Conservation (phyloP, 2,888 invertebrate species). For the Aspidiotus rigidus region DNA sequence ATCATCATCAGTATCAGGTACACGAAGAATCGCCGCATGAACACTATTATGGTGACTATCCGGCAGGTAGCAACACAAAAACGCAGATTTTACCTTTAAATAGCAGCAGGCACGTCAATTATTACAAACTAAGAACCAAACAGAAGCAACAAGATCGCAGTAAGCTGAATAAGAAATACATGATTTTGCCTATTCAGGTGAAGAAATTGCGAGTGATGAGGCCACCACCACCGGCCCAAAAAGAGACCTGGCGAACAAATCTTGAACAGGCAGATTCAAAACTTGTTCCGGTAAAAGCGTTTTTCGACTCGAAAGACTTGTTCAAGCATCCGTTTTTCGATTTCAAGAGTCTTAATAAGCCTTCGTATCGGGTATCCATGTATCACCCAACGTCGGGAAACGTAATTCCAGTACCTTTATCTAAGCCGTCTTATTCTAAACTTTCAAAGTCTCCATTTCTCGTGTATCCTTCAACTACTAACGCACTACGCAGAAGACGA, state of each 20-base stretch:
- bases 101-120: not conserved
- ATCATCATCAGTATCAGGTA: constrained; percentile 26
- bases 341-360: constrained; percentile 16
- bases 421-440: constrained; percentile 2
- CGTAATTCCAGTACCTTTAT: constrained; percentile 10
- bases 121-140: no score
- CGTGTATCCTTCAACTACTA: constrained; percentile 6
- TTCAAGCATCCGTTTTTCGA: constrained; percentile 18
- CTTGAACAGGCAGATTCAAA: not conserved
- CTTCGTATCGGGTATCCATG: not conserved
- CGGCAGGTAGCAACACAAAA: constrained; percentile 27
- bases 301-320: constrained; percentile 16
- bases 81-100: constrained; percentile 16
- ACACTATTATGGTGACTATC: constrained; percentile 27
- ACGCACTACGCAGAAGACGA: constrained; percentile 6
- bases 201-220: constrained; percentile 34
- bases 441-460: constrained; percentile 15
- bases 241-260: constrained; percentile 34
- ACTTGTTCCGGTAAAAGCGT: not conserved
- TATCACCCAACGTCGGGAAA: not conserved
- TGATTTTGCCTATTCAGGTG: constrained; percentile 11
- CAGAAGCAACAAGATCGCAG: constrained; percentile 10
- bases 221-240: constrained; percentile 35
- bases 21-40: constrained; percentile 27
- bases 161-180: constrained; percentile 8